These are phyloP conservation scores for Hanleya hanleyi DNA, from an alignment of 2,888 invertebrate genomes.

Conservation along the genomic window DNA sequence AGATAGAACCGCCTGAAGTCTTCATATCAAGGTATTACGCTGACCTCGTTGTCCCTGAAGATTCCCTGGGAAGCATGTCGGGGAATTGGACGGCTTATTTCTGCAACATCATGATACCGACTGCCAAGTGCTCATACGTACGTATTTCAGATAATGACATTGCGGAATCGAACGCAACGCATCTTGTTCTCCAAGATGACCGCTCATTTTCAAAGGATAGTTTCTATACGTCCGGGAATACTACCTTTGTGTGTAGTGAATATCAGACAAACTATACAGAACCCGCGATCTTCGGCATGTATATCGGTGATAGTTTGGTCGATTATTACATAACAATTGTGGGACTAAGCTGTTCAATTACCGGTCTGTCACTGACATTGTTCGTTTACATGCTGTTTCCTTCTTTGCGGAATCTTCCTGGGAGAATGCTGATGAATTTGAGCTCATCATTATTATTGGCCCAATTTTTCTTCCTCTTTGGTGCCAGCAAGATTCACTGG, in stretches of 20 bases:
- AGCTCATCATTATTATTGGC: background rate
- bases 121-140: too few relatives aligned
- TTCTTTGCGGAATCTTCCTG: background rate
- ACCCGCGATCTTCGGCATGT: background rate
- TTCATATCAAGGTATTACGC: too few relatives aligned
- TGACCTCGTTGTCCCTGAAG: too few relatives aligned
- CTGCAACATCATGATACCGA: too few relatives aligned
- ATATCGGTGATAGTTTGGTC: background rate
- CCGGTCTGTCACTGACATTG: background rate
- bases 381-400: background rate
- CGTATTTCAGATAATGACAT: background rate
- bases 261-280: background rate
- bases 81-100: too few relatives aligned
- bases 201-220: too few relatives aligned
- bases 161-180: background rate
- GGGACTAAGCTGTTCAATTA: background rate
- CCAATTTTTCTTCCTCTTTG: background rate
- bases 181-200: background rate
- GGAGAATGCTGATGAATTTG: constrained; percentile 6
- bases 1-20: too few relatives aligned
- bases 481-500: background rate
- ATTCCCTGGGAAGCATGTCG: too few relatives aligned
- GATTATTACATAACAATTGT: background rate
- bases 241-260: background rate
- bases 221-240: background rate